Percentiles rank a stretch among this genome's conserved stretches.
Evolutionary conservation across 2,113 vertebrate species (phyloP).

Genomic region (Chionodraco myersi): DNA sequence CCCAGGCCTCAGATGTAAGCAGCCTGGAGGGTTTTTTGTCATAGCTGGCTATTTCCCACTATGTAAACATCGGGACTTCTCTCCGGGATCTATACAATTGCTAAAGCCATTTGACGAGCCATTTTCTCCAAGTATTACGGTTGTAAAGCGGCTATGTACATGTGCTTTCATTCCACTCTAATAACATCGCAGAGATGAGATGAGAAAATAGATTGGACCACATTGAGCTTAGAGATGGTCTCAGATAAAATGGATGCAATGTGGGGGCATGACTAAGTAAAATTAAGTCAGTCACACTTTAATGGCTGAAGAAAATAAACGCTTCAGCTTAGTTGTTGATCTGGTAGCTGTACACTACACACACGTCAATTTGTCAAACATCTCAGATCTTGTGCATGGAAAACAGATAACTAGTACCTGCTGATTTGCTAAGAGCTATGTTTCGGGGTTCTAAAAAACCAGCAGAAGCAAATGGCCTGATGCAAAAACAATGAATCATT

Average conservation of each 20-base stretch:
- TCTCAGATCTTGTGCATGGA: neutral
- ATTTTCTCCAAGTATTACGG: conserved; percentile 62
- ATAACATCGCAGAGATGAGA: conserved; percentile 49
- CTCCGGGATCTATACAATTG: conserved; percentile 58
- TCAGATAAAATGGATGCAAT: conserved; percentile 26
- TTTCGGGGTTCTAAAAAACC: neutral
- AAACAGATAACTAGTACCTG: neutral
- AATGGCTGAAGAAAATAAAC: neutral
- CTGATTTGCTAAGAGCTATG: neutral
- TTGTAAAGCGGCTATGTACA: conserved; percentile 64
- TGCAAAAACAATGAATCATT: neutral
- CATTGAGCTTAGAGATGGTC: conserved; percentile 37
- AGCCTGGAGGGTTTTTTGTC: conserved; percentile 41
- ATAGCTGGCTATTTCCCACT: conserved; percentile 56
- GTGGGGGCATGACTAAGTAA: conserved; percentile 5
- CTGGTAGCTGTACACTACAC: neutral
- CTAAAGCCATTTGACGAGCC: conserved; percentile 58
- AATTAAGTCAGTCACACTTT: neutral
- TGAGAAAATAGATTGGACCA: conserved; percentile 64
- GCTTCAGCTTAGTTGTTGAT: neutral
- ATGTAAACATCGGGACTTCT: conserved; percentile 56
- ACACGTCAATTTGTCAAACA: neutral
- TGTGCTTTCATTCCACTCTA: conserved; percentile 62
- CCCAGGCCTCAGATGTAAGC: conserved; percentile 46
- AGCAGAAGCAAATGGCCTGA: neutral